phyloP scores from a whole-genome alignment of 2,888 invertebrate species.

The Taphrorychus bicolor region DNA sequence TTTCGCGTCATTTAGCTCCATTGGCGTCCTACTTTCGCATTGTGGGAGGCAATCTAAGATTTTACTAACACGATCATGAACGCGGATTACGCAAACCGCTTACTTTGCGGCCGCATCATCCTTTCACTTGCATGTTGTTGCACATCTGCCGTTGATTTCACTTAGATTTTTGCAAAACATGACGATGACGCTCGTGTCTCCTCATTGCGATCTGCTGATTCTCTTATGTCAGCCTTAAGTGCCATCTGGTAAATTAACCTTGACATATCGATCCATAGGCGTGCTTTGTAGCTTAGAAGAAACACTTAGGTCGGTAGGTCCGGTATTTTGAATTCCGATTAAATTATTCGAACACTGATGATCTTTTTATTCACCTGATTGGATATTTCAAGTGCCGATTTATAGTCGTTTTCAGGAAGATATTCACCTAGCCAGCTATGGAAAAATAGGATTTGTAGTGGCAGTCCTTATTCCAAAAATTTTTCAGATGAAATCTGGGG shows the following conservation, averaged over 20 bases:
- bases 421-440: no score
- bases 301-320: no score
- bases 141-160: slow-evolving; percentile 21
- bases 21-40: slow-evolving; percentile 13
- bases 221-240: background rate
- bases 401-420: no score
- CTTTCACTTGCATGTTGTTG: slow-evolving; percentile 17
- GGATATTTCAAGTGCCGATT: no score
- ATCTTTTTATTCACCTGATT: no score
- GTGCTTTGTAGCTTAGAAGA: no score
- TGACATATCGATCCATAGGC: background rate
- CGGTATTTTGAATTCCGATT: no score
- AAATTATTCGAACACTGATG: no score
- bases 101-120: slow-evolving; percentile 14
- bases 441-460: no score
- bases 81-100: slow-evolving; percentile 16
- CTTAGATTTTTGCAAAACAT: slow-evolving; percentile 5
- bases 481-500: no score
- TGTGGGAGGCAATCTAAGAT: slow-evolving; percentile 18
- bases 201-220: background rate
- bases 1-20: slow-evolving; percentile 3
- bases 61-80: slow-evolving; percentile 18
- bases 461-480: no score
- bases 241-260: background rate
- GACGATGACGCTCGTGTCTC: background rate